phyloP scores from a whole-genome alignment of 2,797 vertebrate species.

The Epinephelus awoara region DNA sequence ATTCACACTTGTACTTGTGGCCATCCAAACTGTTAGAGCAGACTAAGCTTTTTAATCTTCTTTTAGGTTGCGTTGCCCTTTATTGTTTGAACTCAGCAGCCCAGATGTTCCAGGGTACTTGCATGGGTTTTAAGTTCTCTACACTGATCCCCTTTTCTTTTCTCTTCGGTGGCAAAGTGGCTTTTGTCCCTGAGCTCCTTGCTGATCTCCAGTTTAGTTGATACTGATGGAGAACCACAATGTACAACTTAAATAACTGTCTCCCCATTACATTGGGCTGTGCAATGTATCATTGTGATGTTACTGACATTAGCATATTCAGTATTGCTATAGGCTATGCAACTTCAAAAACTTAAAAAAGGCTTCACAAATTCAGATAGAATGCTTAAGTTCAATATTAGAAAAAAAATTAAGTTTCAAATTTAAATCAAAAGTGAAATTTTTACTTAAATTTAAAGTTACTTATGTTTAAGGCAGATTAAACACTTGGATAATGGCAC shows the following conservation, averaged over 20 bases:
- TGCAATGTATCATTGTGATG: not conserved
- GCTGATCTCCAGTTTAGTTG: conserved; percentile 6
- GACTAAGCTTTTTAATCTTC: conserved; percentile 63
- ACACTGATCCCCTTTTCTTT: conserved; percentile 17
- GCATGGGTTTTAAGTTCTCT: not conserved
- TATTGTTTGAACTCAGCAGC: conserved; percentile 41
- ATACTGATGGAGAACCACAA: not conserved
- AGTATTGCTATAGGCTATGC: no score
- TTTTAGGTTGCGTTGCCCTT: conserved; percentile 55
- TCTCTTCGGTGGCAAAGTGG: not conserved
- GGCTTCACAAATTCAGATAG: no score
- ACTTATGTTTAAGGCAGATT: no score
- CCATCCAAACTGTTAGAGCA: conserved; percentile 38
- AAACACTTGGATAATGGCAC: no score
- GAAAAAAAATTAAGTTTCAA: no score
- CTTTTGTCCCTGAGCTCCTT: conserved; percentile 12
- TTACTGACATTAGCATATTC: not conserved
- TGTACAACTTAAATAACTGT: not conserved
- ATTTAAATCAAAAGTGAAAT: no score
- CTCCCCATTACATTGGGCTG: not conserved
- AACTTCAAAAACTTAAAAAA: no score
- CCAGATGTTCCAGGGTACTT: conserved; percentile 54
- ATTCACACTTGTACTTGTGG: conserved; percentile 31
- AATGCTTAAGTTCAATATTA: no score
- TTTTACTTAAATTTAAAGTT: no score